A percentile compares a stretch with the other conserved stretches of the same genome.
Evolutionary conservation across 2,797 vertebrate genomes (phyloP).

Genomic region (Eutrigla gurnardus): DNA sequence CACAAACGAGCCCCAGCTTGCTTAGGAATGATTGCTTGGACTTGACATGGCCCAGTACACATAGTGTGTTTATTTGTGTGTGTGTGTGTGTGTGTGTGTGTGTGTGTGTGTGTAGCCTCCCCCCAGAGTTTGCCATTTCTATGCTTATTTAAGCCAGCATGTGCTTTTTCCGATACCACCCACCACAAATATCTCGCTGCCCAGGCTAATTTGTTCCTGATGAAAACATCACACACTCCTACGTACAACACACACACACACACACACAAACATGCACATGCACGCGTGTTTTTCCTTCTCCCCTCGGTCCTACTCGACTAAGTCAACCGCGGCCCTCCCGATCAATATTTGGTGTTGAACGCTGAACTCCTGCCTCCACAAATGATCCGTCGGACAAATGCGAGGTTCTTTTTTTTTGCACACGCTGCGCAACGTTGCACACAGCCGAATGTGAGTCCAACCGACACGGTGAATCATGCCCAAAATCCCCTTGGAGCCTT

Average conservation of each 20-base stretch:
- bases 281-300: not conserved
- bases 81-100: conserved; percentile 6
- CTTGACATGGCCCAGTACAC: conserved; percentile 59
- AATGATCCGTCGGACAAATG: conserved; percentile 18
- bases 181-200: conserved; percentile 48
- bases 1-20: conserved; percentile 48
- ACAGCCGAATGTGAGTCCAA: conserved; percentile 26
- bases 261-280: conserved; percentile 10
- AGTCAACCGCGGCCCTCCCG: not conserved
- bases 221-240: conserved; percentile 61
- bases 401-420: conserved; percentile 6
- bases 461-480: conserved; percentile 53
- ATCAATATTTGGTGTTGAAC: conserved; percentile 40
- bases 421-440: conserved; percentile 10
- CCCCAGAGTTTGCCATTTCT: conserved; percentile 25
- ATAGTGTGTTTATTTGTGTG: conserved; percentile 17
- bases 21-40: conserved; percentile 40
- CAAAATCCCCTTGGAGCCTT: conserved; percentile 35
- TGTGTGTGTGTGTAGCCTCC: not conserved
- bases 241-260: conserved; percentile 21
- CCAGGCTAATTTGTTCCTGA: conserved; percentile 62
- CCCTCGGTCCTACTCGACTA: conserved; percentile 8
- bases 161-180: conserved; percentile 65
- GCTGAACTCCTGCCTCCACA: conserved; percentile 18
- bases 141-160: conserved; percentile 53